Evolutionary conservation across 2,113 vertebrate genomes (phyloP).

Genomic region (Pristiophorus japonicus): DNA sequence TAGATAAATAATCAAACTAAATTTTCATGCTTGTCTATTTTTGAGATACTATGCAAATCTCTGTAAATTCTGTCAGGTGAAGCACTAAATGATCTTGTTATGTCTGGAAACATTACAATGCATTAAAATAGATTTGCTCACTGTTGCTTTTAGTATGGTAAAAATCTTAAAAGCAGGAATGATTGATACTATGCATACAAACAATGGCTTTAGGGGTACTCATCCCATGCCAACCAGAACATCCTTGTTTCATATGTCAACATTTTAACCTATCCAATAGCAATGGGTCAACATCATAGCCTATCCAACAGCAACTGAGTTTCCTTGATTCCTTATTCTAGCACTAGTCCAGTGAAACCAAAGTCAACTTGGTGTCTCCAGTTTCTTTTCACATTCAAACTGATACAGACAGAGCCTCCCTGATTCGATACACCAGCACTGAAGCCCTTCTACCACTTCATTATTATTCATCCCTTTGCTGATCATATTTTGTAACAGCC

Average conservation of each 20-base stretch:
- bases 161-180: background rate
- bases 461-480: too few species aligned
- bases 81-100: background rate
- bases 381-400: background rate
- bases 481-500: too few species aligned
- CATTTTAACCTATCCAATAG: background rate
- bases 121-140: background rate
- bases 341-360: background rate
- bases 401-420: background rate
- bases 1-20: background rate
- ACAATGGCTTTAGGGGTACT: background rate
- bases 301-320: background rate
- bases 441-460: too few species aligned
- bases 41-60: background rate
- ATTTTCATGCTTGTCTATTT: background rate
- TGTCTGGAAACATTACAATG: background rate
- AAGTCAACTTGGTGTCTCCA: background rate
- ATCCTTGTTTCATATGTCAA: background rate
- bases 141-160: background rate
- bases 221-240: background rate
- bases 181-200: background rate
- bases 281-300: background rate
- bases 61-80: background rate
- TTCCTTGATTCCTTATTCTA: background rate
- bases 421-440: too few species aligned